Conservation (phyloP, 2,797 vertebrate species). For the Valencia hispanica region DNA sequence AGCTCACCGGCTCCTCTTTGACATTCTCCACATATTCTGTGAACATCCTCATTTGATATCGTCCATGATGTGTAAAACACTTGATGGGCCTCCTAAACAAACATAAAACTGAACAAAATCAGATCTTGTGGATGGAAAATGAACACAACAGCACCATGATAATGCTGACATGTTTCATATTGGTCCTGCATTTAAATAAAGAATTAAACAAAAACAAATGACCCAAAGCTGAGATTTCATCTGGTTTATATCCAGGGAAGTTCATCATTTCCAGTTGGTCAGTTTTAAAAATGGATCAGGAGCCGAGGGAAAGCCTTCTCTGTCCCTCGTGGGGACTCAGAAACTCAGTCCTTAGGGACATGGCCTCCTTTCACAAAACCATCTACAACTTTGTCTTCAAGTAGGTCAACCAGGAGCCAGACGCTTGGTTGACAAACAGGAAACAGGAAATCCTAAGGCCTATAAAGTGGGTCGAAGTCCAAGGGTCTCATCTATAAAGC, state of each 20-base stretch:
- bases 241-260: constrained; percentile 26
- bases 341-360: constrained; percentile 25
- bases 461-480: constrained; percentile 10
- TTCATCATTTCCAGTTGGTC: constrained; percentile 34
- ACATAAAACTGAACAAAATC: constrained; percentile 2
- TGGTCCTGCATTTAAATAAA: neutral
- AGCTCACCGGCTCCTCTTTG: constrained; percentile 33
- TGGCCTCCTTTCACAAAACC: constrained; percentile 30
- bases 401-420: constrained; percentile 28
- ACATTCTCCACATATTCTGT: constrained; percentile 33
- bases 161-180: neutral
- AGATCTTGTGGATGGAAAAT: constrained; percentile 6
- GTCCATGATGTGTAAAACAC: constrained; percentile 5
- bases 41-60: constrained; percentile 19
- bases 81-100: constrained; percentile 11
- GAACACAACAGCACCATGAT: neutral
- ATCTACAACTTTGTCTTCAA: constrained; percentile 27
- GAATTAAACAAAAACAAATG: neutral
- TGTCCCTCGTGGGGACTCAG: constrained; percentile 26
- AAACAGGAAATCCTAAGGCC: neutral
- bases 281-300: constrained; percentile 44
- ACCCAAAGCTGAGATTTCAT: constrained; percentile 14
- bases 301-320: constrained; percentile 19
- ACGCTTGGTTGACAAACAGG: constrained; percentile 5
- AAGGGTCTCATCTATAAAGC: no score